These are phyloP conservation scores for Tetrax tetrax DNA, from an alignment of 2,113 vertebrate species.

Conservation along the genomic window DNA sequence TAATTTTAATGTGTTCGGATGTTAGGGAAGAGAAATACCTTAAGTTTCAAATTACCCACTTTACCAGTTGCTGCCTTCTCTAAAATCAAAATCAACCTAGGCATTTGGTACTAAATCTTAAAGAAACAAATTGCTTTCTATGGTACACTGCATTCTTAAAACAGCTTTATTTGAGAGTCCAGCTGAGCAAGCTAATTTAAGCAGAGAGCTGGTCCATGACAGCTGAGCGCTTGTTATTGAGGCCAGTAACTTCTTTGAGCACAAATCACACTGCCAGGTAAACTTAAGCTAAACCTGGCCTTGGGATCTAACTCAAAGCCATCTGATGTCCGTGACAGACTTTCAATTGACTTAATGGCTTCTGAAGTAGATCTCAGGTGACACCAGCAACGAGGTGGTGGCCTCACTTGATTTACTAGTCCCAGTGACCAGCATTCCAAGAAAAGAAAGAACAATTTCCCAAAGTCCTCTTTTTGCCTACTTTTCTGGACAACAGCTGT, in stretches of 20 bases:
- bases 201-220: conserved; percentile 59
- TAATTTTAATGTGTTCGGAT: conserved; percentile 74
- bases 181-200: conserved; percentile 76
- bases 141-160: conserved; percentile 74
- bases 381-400: not conserved
- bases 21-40: conserved; percentile 70
- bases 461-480: not conserved
- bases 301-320: not conserved
- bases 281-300: not conserved
- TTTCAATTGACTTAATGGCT: not conserved
- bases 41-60: conserved; percentile 77
- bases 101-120: conserved; percentile 74
- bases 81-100: conserved; percentile 74
- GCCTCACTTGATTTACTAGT: not conserved
- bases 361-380: not conserved
- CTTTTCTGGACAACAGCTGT: not conserved
- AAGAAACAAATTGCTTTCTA: conserved; percentile 79
- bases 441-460: not conserved
- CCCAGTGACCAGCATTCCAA: not conserved
- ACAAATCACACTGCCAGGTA: conserved; percentile 22
- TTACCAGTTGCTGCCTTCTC: conserved; percentile 71
- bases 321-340: not conserved
- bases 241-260: not conserved
- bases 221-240: conserved; percentile 41
- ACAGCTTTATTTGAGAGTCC: conserved; percentile 77